phyloP scores from a whole-genome alignment of 2,797 vertebrate species.

The Lateolabrax maculatus region DNA sequence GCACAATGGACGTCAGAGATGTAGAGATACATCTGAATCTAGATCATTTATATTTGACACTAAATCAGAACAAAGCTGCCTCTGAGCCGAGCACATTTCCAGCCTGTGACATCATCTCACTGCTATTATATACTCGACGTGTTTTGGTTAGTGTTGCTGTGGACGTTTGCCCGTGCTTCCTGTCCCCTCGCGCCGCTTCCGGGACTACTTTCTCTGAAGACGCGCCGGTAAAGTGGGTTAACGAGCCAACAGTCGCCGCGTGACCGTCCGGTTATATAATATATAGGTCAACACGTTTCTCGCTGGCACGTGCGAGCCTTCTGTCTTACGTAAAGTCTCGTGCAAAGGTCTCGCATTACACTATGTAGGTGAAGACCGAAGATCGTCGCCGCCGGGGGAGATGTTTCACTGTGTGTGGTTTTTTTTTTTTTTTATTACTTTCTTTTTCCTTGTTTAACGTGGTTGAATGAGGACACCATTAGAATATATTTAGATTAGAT shows the following conservation, averaged over 20 bases:
- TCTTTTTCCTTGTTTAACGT: too few species aligned
- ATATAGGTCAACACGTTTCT: slow-evolving; percentile 83
- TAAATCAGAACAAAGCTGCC: too few species aligned
- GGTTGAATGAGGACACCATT: background rate
- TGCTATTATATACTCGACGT: too few species aligned
- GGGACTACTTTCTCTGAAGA: slow-evolving; percentile 55
- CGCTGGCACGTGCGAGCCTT: slow-evolving; percentile 74
- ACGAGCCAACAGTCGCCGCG: slow-evolving; percentile 61
- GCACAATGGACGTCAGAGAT: too few species aligned
- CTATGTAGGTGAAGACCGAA: slow-evolving; percentile 75
- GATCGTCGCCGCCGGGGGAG: background rate
- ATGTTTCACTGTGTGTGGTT: slow-evolving; percentile 33
- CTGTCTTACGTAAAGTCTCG: slow-evolving; percentile 81
- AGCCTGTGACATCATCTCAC: too few species aligned
- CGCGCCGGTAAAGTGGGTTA: slow-evolving; percentile 67
- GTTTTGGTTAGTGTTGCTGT: too few species aligned
- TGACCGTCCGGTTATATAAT: slow-evolving; percentile 76
- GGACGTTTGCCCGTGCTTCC: slow-evolving; percentile 15
- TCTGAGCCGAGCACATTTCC: too few species aligned
- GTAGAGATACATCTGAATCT: too few species aligned
- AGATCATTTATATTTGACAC: too few species aligned
- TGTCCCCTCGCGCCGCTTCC: slow-evolving; percentile 19
- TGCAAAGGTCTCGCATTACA: slow-evolving; percentile 78
- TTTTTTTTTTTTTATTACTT: too few species aligned
- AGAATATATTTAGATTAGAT: too few species aligned